Conservation (phyloP, 1,140 invertebrate genomes). For the Mactra quadrangularis region DNA sequence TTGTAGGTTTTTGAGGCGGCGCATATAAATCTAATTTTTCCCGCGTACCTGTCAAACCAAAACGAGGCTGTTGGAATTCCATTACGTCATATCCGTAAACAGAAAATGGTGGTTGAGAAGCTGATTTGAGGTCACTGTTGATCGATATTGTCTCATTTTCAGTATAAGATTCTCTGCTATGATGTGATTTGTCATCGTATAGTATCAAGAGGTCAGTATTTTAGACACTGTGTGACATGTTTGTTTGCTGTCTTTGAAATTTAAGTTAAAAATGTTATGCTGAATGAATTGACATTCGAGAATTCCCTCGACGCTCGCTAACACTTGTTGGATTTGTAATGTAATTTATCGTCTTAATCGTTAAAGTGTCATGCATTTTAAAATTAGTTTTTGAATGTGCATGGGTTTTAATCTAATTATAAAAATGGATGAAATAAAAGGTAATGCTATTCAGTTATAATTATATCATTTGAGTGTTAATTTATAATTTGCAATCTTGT, state of each 20-base stretch:
- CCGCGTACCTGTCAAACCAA: conserved; percentile 26
- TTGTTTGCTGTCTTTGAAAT: neutral
- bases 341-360: neutral
- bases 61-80: conserved; percentile 35
- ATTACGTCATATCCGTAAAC: conserved; percentile 41
- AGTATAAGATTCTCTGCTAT: conserved; percentile 6
- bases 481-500: too few species aligned
- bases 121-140: conserved; percentile 34
- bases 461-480: too few species aligned
- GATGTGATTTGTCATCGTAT: conserved; percentile 22
- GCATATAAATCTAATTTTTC: too few species aligned
- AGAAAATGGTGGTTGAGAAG: conserved; percentile 38
- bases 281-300: conserved; percentile 7
- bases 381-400: too few species aligned
- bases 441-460: too few species aligned
- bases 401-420: too few species aligned
- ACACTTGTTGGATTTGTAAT: conserved; percentile 14
- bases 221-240: neutral
- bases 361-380: neutral
- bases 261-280: neutral
- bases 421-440: too few species aligned
- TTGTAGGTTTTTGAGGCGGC: too few species aligned
- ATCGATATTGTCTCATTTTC: conserved; percentile 30
- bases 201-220: conserved; percentile 36
- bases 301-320: neutral